phyloP scores from a whole-genome alignment of 2,113 vertebrate species.

The Chaenogobius annularis region DNA sequence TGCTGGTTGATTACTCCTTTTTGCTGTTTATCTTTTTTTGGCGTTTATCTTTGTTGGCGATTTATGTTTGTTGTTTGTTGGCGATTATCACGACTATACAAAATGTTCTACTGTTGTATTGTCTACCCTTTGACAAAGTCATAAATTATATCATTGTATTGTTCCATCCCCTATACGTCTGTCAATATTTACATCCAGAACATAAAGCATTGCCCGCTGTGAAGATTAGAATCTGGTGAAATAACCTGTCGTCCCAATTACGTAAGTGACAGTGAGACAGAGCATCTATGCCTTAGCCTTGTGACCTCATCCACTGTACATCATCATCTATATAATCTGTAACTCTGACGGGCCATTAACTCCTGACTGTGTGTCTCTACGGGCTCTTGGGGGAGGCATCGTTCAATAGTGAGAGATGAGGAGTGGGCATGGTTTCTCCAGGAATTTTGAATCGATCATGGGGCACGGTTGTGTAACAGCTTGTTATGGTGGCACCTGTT shows the following conservation, averaged over 20 bases:
- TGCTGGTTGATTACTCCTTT: too few species aligned
- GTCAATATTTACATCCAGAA: constrained; percentile 55
- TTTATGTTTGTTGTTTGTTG: too few species aligned
- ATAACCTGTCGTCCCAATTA: constrained; percentile 62
- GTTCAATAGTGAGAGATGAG: constrained; percentile 52
- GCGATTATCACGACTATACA: too few species aligned
- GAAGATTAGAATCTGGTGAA: constrained; percentile 65
- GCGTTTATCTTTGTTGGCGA: too few species aligned
- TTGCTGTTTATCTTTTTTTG: too few species aligned
- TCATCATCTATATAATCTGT: constrained; percentile 57
- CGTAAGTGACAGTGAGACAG: constrained; percentile 63
- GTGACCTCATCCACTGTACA: constrained; percentile 67
- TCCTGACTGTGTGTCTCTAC: constrained; percentile 37
- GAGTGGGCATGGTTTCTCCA: constrained; percentile 32
- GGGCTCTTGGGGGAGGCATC: constrained; percentile 26
- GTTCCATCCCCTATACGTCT: neutral
- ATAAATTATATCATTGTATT: too few species aligned
- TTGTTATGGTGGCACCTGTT: constrained; percentile 47
- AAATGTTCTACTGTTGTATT: too few species aligned
- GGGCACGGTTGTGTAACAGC: constrained; percentile 29
- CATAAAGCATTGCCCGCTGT: constrained; percentile 46
- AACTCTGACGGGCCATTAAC: constrained; percentile 34
- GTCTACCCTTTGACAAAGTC: too few species aligned
- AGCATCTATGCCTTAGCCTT: constrained; percentile 46
- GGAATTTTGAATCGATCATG: constrained; percentile 46